Evolutionary conservation across 2,113 vertebrate species (phyloP).

Genomic region (Poeciliopsis prolifica): DNA sequence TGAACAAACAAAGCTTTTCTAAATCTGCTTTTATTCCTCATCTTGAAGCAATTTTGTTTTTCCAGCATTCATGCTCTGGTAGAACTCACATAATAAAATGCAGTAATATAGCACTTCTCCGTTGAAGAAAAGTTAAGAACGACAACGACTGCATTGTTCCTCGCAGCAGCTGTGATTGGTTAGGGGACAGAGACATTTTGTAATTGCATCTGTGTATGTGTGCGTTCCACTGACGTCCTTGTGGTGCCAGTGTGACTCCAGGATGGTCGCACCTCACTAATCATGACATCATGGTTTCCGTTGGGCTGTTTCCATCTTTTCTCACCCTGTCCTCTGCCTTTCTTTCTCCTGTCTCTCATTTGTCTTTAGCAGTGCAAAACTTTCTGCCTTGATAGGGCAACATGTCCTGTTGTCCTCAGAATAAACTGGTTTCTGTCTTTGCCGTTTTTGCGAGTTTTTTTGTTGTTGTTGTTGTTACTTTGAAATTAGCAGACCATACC

Average conservation of each 20-base stretch:
- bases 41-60: constrained; percentile 21
- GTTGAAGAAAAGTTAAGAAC: constrained; percentile 13
- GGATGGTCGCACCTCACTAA: constrained; percentile 73
- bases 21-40: neutral
- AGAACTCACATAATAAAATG: neutral
- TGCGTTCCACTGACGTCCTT: constrained; percentile 40
- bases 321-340: constrained; percentile 35
- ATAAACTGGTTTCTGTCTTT: constrained; percentile 6
- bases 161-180: constrained; percentile 62
- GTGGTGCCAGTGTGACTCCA: constrained; percentile 71
- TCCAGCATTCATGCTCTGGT: neutral
- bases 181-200: constrained; percentile 39
- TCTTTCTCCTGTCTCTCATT: constrained; percentile 33
- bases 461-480: neutral
- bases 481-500: neutral
- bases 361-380: constrained; percentile 42
- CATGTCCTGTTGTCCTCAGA: constrained; percentile 22
- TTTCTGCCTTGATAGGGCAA: constrained; percentile 48
- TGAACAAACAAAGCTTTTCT: constrained; percentile 12
- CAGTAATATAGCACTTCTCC: constrained; percentile 9
- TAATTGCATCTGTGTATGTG: constrained; percentile 30
- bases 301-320: constrained; percentile 51
- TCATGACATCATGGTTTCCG: constrained; percentile 78
- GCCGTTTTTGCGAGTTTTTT: neutral
- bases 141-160: constrained; percentile 68